A percentile compares a stretch with the other conserved stretches of the same genome.
Evolutionary conservation across 2,113 vertebrate genomes (phyloP).

Genomic region (Mesembrinibis cayennensis): DNA sequence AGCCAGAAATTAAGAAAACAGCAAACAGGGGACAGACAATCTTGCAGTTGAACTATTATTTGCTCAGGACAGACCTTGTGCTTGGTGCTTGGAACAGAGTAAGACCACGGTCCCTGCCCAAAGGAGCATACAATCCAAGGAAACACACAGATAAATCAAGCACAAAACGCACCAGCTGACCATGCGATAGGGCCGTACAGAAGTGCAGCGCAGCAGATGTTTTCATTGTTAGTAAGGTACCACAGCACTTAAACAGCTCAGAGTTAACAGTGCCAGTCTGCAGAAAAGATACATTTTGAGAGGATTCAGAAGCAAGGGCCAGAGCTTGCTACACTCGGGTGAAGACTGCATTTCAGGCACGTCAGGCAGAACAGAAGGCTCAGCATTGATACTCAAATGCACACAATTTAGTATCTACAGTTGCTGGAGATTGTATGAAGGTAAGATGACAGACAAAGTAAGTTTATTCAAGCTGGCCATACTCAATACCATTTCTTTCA

Average conservation of each 20-base stretch:
- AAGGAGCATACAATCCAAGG: not conserved
- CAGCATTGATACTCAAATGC: not conserved
- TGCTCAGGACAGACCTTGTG: constrained; percentile 2
- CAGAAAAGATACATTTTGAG: constrained; percentile 29
- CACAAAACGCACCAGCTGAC: constrained; percentile 33
- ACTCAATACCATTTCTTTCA: not conserved
- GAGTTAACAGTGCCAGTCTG: constrained; percentile 37
- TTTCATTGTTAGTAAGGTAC: constrained; percentile 8
- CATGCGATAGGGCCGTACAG: constrained; percentile 5
- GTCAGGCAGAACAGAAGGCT: constrained; percentile 20
- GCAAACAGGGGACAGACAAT: not conserved
- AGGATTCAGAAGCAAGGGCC: constrained; percentile 24
- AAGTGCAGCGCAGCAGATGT: constrained; percentile 9
- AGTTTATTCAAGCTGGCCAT: not conserved
- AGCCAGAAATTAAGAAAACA: not conserved
- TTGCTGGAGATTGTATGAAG: not conserved
- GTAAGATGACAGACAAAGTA: not conserved
- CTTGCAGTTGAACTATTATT: not conserved
- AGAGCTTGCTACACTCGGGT: not conserved
- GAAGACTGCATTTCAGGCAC: constrained; percentile 5
- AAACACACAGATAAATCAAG: constrained; percentile 8
- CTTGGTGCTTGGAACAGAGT: constrained; percentile 16
- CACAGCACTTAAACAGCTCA: constrained; percentile 33
- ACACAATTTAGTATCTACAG: not conserved
- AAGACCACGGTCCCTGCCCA: constrained; percentile 15